phyloP scores from a whole-genome alignment of 1,140 invertebrate genomes.

The Penaeus chinensis region DNA sequence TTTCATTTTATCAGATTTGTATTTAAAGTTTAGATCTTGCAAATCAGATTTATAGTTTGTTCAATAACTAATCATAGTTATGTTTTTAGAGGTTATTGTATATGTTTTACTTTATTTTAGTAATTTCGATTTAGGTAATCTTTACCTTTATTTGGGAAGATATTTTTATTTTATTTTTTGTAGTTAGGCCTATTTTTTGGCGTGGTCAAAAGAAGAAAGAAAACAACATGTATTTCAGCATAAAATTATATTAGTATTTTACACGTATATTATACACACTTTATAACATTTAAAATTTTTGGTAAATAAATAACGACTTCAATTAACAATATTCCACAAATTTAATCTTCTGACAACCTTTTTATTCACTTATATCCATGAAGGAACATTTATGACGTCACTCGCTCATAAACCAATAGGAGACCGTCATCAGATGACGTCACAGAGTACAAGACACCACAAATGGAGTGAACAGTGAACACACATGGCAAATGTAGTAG shows the following conservation, averaged over 20 bases:
- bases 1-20: too few species aligned
- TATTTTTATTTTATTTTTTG: not conserved
- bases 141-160: not conserved
- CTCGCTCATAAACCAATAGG: slow-evolving; percentile 39
- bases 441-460: slow-evolving; percentile 38
- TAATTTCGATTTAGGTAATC: not conserved
- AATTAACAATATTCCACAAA: slow-evolving; percentile 52
- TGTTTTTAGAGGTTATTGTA: too few species aligned
- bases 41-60: too few species aligned
- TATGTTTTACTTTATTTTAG: not conserved
- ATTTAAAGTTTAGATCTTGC: too few species aligned
- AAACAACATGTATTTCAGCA: slow-evolving; percentile 35
- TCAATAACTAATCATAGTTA: too few species aligned
- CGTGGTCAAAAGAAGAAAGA: not conserved
- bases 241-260: slow-evolving; percentile 62
- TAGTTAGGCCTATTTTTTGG: not conserved
- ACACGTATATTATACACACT: slow-evolving; percentile 61
- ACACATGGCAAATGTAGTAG: slow-evolving; percentile 27
- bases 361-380: not conserved
- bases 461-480: slow-evolving; percentile 26
- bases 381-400: slow-evolving; percentile 18
- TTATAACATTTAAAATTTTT: slow-evolving; percentile 60
- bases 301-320: slow-evolving; percentile 55
- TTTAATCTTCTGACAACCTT: slow-evolving; percentile 50
- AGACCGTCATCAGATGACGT: slow-evolving; percentile 39